phyloP scores from a whole-genome alignment of 2,113 vertebrate species.

The human region DNA sequence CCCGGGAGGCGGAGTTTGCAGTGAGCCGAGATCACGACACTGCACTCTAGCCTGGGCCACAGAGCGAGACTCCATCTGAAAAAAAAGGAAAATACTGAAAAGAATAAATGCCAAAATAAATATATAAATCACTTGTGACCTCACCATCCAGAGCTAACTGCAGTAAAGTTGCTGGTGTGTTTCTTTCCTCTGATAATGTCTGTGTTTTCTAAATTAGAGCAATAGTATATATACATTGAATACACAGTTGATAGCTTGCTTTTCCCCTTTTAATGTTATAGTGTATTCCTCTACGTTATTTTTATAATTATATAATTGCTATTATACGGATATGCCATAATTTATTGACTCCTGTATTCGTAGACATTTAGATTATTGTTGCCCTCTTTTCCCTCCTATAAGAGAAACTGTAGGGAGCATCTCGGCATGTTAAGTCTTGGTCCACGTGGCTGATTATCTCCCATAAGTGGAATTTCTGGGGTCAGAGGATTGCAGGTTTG shows the following conservation, averaged over 20 bases:
- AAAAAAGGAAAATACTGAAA: background rate
- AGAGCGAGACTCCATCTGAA: too few species aligned
- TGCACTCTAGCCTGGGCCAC: too few species aligned
- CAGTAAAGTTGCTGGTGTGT: background rate
- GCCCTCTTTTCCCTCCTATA: background rate
- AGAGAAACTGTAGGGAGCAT: background rate
- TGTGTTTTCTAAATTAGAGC: background rate
- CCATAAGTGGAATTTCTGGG: rapidly evolving
- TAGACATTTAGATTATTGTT: background rate
- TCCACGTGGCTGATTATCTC: background rate
- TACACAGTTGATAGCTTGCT: background rate
- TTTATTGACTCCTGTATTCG: background rate
- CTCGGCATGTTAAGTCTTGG: background rate
- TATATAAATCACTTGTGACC: background rate
- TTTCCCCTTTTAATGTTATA: background rate
- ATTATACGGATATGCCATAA: rapidly evolving
- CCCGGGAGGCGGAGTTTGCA: too few species aligned
- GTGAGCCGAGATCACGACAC: too few species aligned
- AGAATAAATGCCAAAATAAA: background rate
- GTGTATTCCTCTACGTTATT: background rate
- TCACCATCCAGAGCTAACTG: background rate
- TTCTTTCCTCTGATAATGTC: background rate
- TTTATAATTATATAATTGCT: background rate
- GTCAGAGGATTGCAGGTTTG: background rate
- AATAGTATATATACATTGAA: background rate